Evolutionary conservation across 1,140 invertebrate species (phyloP).

Genomic region (Atta colombica): DNA sequence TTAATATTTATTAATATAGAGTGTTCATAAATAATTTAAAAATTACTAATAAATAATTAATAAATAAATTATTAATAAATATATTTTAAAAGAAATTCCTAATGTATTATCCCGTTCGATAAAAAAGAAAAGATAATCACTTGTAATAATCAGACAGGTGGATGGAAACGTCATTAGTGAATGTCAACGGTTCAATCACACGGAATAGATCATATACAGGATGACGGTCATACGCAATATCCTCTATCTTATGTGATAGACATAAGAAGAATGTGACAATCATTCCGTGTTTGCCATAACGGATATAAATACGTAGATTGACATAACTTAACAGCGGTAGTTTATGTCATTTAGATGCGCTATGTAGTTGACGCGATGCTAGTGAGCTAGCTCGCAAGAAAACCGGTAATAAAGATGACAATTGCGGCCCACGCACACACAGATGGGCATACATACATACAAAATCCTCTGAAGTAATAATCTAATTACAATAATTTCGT

Average conservation of each 20-base stretch:
- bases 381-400: slow-evolving; percentile 5
- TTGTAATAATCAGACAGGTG: neutral
- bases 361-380: neutral
- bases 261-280: slow-evolving; percentile 31
- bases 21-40: too few relatives aligned
- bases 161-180: slow-evolving; percentile 14
- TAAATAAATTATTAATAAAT: neutral
- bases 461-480: slow-evolving; percentile 54
- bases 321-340: slow-evolving; percentile 41
- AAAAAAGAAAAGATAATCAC: neutral
- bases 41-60: too few relatives aligned
- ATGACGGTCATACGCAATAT: slow-evolving; percentile 56
- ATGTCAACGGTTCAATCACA: slow-evolving; percentile 54
- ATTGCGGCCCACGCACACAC: neutral
- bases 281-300: slow-evolving; percentile 39
- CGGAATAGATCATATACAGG: neutral
- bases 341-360: slow-evolving; percentile 44
- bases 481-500: slow-evolving; percentile 28
- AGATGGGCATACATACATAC: neutral
- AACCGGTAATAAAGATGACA: slow-evolving; percentile 30
- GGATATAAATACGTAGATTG: slow-evolving; percentile 53
- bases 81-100: neutral
- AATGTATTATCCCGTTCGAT: neutral
- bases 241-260: slow-evolving; percentile 51
- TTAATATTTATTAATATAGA: too few relatives aligned